Conservation (phyloP, 2,888 invertebrate genomes). For the Thymelicus sylvestris region DNA sequence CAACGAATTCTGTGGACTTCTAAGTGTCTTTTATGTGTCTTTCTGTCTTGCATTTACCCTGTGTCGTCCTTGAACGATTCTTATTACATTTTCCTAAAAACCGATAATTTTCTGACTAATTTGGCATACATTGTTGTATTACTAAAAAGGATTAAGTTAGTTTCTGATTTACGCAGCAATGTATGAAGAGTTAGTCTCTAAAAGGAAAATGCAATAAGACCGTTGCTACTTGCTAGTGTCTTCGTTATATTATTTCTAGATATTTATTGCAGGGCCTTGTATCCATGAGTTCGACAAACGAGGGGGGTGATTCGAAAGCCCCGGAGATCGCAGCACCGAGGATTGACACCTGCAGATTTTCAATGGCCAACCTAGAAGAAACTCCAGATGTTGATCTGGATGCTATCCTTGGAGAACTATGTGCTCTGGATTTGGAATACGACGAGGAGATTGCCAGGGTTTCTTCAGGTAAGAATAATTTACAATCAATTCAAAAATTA, state of each 20-base stretch:
- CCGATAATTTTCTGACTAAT: no score
- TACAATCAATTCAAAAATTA: not conserved
- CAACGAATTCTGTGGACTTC: slow-evolving; percentile 8
- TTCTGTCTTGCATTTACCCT: not conserved
- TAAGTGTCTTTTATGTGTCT: no score
- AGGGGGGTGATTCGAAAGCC: slow-evolving; percentile 85
- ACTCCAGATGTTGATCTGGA: slow-evolving; percentile 98
- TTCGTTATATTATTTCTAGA: slow-evolving; percentile 6
- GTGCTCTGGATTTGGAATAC: slow-evolving; percentile 92
- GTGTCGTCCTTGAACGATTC: not conserved
- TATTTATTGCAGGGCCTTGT: slow-evolving; percentile 86
- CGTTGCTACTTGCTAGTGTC: not conserved
- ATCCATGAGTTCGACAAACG: slow-evolving; percentile 72
- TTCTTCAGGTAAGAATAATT: slow-evolving; percentile 62
- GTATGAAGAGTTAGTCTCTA: no score
- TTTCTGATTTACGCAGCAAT: no score
- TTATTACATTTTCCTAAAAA: not conserved
- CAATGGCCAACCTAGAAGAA: slow-evolving; percentile 98
- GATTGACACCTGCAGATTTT: slow-evolving; percentile 96
- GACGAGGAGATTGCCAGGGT: slow-evolving; percentile 84
- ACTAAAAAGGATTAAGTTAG: no score
- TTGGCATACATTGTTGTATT: no score
- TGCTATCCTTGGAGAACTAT: slow-evolving; percentile 97
- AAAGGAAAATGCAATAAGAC: no score
- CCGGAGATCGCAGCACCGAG: slow-evolving; percentile 91